Base-by-base conservation (phyloP, 2,797 vertebrate genomes). In the Epinephelus coioides region DNA sequence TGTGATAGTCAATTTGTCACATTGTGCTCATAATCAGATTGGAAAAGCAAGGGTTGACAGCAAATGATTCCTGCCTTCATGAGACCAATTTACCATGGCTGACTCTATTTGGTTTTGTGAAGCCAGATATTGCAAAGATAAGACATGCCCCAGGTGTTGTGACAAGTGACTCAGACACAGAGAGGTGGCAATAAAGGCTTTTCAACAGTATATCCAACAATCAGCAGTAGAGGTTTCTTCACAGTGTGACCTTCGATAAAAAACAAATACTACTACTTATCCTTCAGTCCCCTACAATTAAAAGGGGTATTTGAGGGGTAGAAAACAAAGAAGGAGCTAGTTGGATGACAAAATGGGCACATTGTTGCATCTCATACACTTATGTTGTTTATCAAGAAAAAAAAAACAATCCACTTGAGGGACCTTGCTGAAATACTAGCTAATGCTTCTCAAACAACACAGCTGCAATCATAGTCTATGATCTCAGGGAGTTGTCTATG, bases 101-200 rank as follows among this genome's bases (percentile, higher is more conserved):
- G 67, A 69, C 2, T 0, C 25, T 27, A 44, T 70, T 81, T 73
- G 65, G 25, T 59, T 76, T 69, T 71, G 46, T 73, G 60, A 55
- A 67, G 60, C 21, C 72, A 78, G 59, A 59, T 65, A 57, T 66
- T 78, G 68, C 55, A 76, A 73, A 76, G 50, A 79, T 70, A 76
- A 66, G 64, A 69, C 19, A 13, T 74, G 46, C 13, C 2, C 38
- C 12, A 44, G 27, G 60, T 63, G 50, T 25, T 67, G 38, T 77
- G 56, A 68, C 59, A 69, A 61, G 68, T 14, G 50, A 53, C 27
- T 56, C 59, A 57, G 59, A 66, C 46, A 68, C 40, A 55, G 15
- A 56, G 63, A 61, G 11, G 25, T 44, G 62, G 23, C 25, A 62
- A 54, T 5, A 68, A 60, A 72, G 14, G 56, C 38, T 68, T 69